These are phyloP conservation scores for Noctua janthe DNA, from an alignment of 2,888 invertebrate genomes.

Conservation along the genomic window DNA sequence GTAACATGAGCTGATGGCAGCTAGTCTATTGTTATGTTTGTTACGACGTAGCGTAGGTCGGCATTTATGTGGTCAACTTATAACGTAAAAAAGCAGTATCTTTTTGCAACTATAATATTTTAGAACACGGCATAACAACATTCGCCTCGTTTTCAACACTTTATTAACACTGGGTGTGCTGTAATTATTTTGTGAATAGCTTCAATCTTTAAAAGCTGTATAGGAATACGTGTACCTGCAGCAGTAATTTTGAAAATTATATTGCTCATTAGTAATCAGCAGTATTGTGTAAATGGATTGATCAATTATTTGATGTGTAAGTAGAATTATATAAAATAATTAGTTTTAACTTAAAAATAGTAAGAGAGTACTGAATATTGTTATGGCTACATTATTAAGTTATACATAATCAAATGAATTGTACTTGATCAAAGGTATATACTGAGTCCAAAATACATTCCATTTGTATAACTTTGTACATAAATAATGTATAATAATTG, in stretches of 20 bases:
- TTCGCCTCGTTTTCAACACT: conserved; percentile 23
- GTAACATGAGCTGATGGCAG: conserved; percentile 13
- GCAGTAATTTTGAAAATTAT: conserved; percentile 57
- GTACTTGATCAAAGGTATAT: conserved; percentile 82
- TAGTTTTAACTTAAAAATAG: conserved; percentile 71
- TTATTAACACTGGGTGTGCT: conserved; percentile 29
- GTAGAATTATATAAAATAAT: conserved; percentile 74
- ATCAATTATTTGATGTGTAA: conserved; percentile 80
- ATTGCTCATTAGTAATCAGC: conserved; percentile 82
- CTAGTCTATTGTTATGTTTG: conserved; percentile 25
- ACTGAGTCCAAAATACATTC: conserved; percentile 89
- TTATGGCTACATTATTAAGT: conserved; percentile 80
- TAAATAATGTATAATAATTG: conserved; percentile 75
- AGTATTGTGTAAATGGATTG: conserved; percentile 84
- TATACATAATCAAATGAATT: conserved; percentile 77
- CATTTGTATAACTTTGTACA: conserved; percentile 87
- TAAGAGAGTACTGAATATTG: conserved; percentile 89
- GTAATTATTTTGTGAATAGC: conserved; percentile 58
- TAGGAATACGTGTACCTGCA: conserved; percentile 32
- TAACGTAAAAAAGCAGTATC: conserved; percentile 22
- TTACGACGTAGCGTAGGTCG: conserved; percentile 2
- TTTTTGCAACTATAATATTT: conserved; percentile 12
- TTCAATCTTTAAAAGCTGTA: conserved; percentile 43
- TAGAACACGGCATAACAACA: conserved; percentile 11
- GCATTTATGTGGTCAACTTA: conserved; percentile 7